phyloP scores from a whole-genome alignment of 1,140 invertebrate species.

The Heliconius himera region DNA sequence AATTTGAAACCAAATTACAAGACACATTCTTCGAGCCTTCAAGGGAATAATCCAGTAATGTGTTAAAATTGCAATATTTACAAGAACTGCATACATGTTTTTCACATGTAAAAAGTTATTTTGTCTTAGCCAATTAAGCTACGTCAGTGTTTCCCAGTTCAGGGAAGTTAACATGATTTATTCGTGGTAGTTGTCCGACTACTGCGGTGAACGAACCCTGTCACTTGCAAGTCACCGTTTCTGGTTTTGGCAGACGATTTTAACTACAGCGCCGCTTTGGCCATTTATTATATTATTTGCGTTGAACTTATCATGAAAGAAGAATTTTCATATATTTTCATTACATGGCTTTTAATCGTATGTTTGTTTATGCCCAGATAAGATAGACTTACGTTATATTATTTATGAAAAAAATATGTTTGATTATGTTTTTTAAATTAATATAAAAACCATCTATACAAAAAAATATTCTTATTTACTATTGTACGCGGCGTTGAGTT shows the following conservation, averaged over 20 bases:
- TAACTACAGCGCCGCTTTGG: conserved; percentile 55
- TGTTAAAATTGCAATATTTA: neutral
- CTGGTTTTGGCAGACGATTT: conserved; percentile 77
- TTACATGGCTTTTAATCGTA: neutral
- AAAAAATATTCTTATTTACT: too few relatives aligned
- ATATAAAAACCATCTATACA: too few relatives aligned
- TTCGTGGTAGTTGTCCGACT: conserved; percentile 55
- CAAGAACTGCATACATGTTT: neutral
- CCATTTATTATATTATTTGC: conserved; percentile 50
- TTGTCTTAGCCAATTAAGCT: conserved; percentile 38
- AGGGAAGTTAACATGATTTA: conserved; percentile 60
- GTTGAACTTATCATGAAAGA: conserved; percentile 49
- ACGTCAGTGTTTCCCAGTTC: conserved; percentile 47
- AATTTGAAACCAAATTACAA: neutral
- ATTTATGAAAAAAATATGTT: too few relatives aligned
- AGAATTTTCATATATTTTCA: neutral
- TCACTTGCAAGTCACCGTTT: conserved; percentile 63
- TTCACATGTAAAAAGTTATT: conserved; percentile 24
- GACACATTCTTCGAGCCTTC: neutral
- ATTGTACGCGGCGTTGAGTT: too few relatives aligned
- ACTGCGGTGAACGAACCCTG: conserved; percentile 76
- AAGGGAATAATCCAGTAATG: neutral
- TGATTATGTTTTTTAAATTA: too few relatives aligned
- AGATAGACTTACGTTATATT: too few relatives aligned
- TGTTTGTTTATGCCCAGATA: neutral